Base-by-base conservation (phyloP, 2,888 invertebrate species). In the Scaptodrosophila latifasciaeformis region DNA sequence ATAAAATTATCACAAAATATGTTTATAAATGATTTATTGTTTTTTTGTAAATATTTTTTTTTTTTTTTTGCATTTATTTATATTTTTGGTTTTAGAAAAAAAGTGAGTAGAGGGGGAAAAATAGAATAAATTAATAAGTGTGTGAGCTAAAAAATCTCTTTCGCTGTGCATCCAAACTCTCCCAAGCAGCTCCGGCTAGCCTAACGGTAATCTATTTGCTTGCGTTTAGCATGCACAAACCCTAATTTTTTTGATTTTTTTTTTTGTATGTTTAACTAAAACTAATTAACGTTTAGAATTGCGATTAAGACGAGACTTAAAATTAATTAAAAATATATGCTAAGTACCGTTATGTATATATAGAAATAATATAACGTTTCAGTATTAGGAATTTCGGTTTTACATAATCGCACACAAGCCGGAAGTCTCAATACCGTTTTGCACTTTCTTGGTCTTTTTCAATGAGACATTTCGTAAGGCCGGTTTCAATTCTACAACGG, bases 401-500 rank as follows among this genome's bases (percentile, higher is more conserved):
- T 86, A 94, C 94, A 94, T 94, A 71, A 96, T 93, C 46, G 93
- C 92, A 88, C 96, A 96, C 69, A 96, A 88, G 24, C 94, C 96
- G 0, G 96, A 95, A 15, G 94, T 88, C 83, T 96, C 96, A 59
- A 88, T 89, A 24, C 95, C 96, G 83, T 90, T 92, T 54, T 89
- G 88, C 37, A 93, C 89, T 0, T 92, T 91, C 2, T 94, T 92
- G 67, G 92, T 89, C 72, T 91, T 90, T 62, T 90, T 91, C 45
- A 96, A 87, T 65, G 90, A 89, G 35, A 91, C 88, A 47, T 91
- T 91, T 64, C 88, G 88, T 34, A 95, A 85, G 6, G 88, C 86
- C 0, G 92, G 91, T 84, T 95, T 95, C 37, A 89, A 88, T 59
- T 90, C 89, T 48, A 79, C 61, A 34, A 75, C 67, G 15, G 67